phyloP scores from a whole-genome alignment of 2,113 vertebrate species.

The Notiomystis cincta region DNA sequence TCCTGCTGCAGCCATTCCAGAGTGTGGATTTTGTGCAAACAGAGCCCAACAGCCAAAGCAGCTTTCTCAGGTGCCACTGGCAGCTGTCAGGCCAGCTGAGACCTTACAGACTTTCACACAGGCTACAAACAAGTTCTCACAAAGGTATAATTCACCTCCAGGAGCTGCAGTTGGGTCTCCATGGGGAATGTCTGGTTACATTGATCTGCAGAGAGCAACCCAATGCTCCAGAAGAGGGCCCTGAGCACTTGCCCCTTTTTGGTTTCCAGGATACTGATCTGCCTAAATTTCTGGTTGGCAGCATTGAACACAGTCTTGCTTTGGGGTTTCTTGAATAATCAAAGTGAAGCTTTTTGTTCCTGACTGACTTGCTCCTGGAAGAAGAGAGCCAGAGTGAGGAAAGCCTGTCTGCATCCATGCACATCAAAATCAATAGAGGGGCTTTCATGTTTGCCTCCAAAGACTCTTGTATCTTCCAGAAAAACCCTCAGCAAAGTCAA shows the following conservation, averaged over 20 bases:
- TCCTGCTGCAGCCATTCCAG: neutral
- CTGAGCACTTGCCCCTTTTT: neutral
- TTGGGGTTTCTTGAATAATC: neutral
- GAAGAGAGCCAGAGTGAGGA: neutral
- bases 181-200: neutral
- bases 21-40: neutral
- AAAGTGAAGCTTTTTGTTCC: neutral
- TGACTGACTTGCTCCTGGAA: neutral
- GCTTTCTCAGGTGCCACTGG: neutral
- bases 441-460: neutral
- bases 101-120: neutral
- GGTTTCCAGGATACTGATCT: neutral
- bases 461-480: neutral
- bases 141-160: neutral
- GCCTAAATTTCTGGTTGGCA: neutral
- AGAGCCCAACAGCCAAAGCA: fast-evolving
- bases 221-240: neutral
- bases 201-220: neutral
- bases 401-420: neutral
- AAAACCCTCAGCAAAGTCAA: neutral
- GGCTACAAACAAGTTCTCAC: neutral
- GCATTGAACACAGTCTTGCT: neutral
- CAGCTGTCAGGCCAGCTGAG: neutral
- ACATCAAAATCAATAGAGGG: neutral
- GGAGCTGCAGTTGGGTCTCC: neutral